These are phyloP conservation scores for Diadophis punctatus DNA, from an alignment of 2,113 vertebrate genomes.

Conservation along the genomic window DNA sequence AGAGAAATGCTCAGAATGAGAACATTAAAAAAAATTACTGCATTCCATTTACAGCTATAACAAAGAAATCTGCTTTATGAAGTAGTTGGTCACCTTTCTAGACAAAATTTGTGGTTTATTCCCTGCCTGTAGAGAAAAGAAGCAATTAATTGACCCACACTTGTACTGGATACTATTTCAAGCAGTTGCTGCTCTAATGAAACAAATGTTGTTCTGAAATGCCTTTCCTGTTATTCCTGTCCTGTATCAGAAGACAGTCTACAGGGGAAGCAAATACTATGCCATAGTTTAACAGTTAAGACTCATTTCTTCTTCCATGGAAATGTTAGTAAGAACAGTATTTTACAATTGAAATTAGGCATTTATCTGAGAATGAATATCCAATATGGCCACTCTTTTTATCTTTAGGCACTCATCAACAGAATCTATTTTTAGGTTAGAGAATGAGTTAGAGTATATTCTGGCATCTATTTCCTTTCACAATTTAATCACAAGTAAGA, in stretches of 20 bases:
- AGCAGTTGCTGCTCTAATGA: background rate
- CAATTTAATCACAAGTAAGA: background rate
- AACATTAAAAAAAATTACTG: background rate
- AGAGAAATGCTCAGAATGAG: background rate
- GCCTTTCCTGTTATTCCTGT: background rate
- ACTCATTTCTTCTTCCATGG: background rate
- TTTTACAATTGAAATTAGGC: background rate
- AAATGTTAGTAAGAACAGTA: background rate
- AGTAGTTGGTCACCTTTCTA: background rate
- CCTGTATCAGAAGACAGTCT: background rate
- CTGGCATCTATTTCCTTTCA: background rate
- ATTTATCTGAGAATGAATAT: background rate
- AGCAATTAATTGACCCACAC: background rate
- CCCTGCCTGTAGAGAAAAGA: background rate
- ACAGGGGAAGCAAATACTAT: background rate
- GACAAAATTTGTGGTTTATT: background rate
- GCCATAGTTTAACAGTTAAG: background rate
- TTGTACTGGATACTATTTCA: background rate
- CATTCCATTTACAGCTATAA: background rate
- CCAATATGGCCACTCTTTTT: background rate
- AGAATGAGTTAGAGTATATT: background rate
- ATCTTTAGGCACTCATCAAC: background rate
- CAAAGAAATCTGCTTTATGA: background rate
- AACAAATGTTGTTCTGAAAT: background rate
- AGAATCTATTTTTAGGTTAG: background rate